Percentiles rank a stretch among this genome's conserved stretches.
Evolutionary conservation across 2,113 vertebrate species (phyloP).

Genomic region (Natator depressus): DNA sequence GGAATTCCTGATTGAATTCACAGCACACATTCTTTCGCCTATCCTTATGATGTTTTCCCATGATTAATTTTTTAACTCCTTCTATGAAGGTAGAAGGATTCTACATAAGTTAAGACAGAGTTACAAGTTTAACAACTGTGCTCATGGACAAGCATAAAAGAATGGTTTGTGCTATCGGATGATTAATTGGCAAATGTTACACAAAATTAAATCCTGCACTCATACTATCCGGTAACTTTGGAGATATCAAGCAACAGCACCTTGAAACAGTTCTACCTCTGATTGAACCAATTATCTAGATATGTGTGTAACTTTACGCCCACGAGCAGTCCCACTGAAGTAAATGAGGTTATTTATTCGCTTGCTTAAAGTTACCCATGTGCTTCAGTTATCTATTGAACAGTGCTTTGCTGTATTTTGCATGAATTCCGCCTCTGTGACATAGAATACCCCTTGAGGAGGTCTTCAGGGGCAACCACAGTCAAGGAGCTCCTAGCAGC

Average conservation of each 20-base stretch:
- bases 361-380: neutral
- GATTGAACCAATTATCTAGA: neutral
- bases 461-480: neutral
- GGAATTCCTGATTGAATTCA: neutral
- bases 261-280: neutral
- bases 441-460: neutral
- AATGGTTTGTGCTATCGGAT: neutral
- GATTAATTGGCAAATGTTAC: neutral
- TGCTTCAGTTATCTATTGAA: neutral
- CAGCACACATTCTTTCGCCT: neutral
- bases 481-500: neutral
- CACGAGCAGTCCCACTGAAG: neutral
- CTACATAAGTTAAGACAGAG: neutral
- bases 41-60: neutral
- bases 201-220: neutral
- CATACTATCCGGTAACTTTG: neutral
- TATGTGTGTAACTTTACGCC: neutral
- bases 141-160: neutral
- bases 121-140: neutral
- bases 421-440: neutral
- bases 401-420: neutral
- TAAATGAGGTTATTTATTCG: neutral
- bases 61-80: neutral
- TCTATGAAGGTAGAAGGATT: neutral
- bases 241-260: neutral